Conservation (phyloP, 2,888 invertebrate species). For the Nymphalis polychloros region DNA sequence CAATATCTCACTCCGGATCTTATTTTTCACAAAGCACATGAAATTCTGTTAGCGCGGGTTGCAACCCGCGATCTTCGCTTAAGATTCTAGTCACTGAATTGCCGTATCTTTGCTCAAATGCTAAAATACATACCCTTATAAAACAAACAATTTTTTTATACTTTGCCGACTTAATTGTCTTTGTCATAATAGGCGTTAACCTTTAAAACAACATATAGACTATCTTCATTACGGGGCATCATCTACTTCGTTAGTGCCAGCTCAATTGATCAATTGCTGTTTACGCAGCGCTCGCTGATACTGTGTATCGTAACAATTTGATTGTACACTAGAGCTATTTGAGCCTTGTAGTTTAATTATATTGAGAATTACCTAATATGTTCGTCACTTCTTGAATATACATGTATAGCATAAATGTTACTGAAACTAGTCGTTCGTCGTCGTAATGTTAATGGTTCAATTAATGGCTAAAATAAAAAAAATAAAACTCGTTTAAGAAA, state of each 20-base stretch:
- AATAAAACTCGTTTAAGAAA: too few relatives aligned
- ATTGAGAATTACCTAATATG: background rate
- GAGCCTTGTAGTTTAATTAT: constrained; percentile 3
- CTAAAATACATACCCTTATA: too few relatives aligned
- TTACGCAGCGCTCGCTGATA: constrained; percentile 30
- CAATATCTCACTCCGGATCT: too few relatives aligned
- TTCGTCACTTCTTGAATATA: background rate
- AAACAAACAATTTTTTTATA: too few relatives aligned
- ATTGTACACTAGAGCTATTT: background rate
- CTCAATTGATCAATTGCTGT: constrained; percentile 40
- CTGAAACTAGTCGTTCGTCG: background rate
- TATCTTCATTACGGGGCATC: constrained; percentile 28
- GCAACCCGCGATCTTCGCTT: too few relatives aligned
- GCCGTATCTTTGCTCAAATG: too few relatives aligned
- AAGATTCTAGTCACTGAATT: too few relatives aligned
- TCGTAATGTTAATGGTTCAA: too few relatives aligned
- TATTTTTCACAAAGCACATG: too few relatives aligned
- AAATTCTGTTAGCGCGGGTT: too few relatives aligned
- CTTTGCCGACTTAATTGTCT: background rate
- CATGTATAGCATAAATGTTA: background rate
- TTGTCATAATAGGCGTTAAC: background rate
- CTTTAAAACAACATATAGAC: constrained; percentile 20
- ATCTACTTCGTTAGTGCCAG: constrained; percentile 29
- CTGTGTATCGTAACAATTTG: constrained; percentile 11
- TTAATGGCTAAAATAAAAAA: too few relatives aligned